Conservation (phyloP, 2,888 invertebrate species). For the Drosophila pseudotakahashii region DNA sequence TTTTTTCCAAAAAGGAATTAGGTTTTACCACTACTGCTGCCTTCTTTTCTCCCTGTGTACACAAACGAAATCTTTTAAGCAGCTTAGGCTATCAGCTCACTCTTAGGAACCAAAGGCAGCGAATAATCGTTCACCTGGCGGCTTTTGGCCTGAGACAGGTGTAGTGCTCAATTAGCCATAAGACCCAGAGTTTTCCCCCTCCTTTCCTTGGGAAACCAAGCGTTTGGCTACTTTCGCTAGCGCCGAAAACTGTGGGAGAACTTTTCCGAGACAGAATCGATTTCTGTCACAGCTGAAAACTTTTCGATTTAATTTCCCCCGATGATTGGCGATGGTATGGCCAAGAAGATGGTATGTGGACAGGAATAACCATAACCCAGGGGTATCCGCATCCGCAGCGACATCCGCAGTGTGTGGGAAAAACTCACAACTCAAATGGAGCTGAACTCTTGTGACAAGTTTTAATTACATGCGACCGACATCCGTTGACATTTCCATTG, state of each 20-base stretch:
- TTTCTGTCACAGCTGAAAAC: constrained; percentile 39
- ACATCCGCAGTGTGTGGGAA: constrained; percentile 40
- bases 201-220: not conserved
- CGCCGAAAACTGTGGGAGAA: constrained; percentile 7
- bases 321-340: constrained; percentile 40
- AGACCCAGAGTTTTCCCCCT: constrained; percentile 1
- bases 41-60: constrained; percentile 8
- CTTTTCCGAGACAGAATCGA: constrained; percentile 24
- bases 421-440: constrained; percentile 11
- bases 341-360: constrained; percentile 6
- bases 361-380: constrained; percentile 19
- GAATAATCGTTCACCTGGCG: constrained; percentile 41
- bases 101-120: constrained; percentile 25
- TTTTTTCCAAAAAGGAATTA: too few relatives aligned
- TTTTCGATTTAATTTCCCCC: constrained; percentile 66
- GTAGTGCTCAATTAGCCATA: constrained; percentile 43
- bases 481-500: constrained; percentile 43
- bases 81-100: constrained; percentile 37
- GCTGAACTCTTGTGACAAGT: constrained; percentile 69
- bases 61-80: constrained; percentile 37
- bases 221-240: constrained; percentile 35
- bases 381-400: constrained; percentile 13
- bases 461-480: constrained; percentile 69
- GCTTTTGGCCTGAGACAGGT: constrained; percentile 30
- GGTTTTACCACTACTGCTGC: not conserved